These are phyloP conservation scores for Steinernema carpocapsae DNA, from an alignment of 2,888 invertebrate genomes.

Conservation along the genomic window DNA sequence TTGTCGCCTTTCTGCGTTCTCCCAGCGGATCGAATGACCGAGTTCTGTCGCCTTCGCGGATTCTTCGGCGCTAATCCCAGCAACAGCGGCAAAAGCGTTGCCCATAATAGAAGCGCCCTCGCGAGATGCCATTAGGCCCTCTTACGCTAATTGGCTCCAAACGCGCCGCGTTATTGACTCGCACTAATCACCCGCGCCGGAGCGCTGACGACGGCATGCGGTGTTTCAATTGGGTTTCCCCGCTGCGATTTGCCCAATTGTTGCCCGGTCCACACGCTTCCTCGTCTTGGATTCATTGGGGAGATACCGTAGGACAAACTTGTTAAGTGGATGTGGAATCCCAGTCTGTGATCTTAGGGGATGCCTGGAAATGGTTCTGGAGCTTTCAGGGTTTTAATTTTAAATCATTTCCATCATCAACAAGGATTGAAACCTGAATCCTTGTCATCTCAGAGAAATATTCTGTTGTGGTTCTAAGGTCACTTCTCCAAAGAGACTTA, in stretches of 20 bases:
- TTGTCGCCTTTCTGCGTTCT: slow-evolving; percentile 18
- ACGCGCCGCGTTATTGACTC: neutral
- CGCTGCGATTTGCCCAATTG: neutral
- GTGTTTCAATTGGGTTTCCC: neutral
- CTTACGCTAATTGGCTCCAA: slow-evolving; percentile 19
- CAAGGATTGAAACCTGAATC: no score
- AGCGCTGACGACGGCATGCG: no score
- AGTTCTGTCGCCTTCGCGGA: neutral
- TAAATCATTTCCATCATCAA: no score
- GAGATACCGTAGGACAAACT: no score
- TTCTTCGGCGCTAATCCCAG: neutral
- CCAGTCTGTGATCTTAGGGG: no score
- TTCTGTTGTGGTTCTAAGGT: no score
- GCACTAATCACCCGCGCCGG: neutral
- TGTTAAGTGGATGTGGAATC: no score
- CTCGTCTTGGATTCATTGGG: neutral
- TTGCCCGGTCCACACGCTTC: neutral
- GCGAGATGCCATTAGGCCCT: slow-evolving; percentile 30
- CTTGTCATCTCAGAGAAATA: no score
- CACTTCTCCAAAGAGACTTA: no score
- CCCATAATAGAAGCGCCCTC: slow-evolving; percentile 15
- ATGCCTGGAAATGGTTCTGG: no score
- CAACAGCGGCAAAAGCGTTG: neutral
- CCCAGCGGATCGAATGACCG: slow-evolving; percentile 16
- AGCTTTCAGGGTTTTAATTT: no score